phyloP scores from a whole-genome alignment of 1,140 invertebrate species.

The Brachionus sp. region DNA sequence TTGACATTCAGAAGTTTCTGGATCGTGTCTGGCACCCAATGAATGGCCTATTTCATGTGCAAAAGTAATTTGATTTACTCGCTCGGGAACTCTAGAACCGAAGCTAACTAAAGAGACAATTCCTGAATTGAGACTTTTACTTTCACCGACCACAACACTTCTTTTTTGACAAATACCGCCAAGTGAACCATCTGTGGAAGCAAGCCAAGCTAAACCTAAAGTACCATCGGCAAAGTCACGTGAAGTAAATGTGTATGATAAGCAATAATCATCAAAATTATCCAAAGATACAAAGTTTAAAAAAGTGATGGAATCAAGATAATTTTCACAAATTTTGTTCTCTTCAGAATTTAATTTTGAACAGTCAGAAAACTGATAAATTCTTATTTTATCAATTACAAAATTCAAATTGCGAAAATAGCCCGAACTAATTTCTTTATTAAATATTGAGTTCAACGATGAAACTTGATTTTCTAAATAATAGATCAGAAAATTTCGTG shows the following conservation, averaged over 20 bases:
- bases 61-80: conserved; percentile 92
- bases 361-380: not conserved
- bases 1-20: not conserved
- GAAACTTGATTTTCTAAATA: conserved; percentile 4
- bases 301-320: conserved; percentile 26
- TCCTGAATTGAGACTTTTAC: conserved; percentile 80
- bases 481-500: conserved; percentile 19
- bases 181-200: conserved; percentile 17
- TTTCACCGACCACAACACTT: conserved; percentile 57
- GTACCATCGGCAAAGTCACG: conserved; percentile 94
- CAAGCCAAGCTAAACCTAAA: conserved; percentile 94
- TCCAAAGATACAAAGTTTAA: conserved; percentile 67
- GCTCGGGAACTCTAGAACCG: conserved; percentile 87
- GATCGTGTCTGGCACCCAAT: conserved; percentile 76
- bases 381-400: not conserved
- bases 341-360: not conserved
- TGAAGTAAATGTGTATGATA: conserved; percentile 97
- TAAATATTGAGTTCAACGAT: conserved; percentile 31
- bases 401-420: conserved; percentile 1
- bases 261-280: conserved; percentile 94
- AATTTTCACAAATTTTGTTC: conserved; percentile 14
- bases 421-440: not conserved
- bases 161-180: conserved; percentile 93
- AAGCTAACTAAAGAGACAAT: conserved; percentile 99
- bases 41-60: conserved; percentile 99